Evolutionary conservation across 2,797 vertebrate genomes (phyloP).

Genomic region (Harpagifer antarcticus): DNA sequence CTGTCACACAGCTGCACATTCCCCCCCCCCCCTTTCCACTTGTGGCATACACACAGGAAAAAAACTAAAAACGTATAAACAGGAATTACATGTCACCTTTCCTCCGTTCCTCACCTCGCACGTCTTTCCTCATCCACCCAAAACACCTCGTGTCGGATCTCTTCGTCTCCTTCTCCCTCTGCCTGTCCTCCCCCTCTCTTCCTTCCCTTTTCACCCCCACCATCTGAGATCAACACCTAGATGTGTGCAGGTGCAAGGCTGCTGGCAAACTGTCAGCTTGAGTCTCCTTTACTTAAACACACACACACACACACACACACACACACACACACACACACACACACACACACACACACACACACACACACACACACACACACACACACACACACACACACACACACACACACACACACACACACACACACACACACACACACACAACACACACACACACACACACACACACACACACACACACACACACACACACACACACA

Average conservation of each 20-base stretch:
- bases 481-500: conserved; percentile 40
- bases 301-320: not conserved
- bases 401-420: conserved; percentile 31
- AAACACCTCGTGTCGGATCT: conserved; percentile 55
- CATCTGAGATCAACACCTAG: conserved; percentile 77
- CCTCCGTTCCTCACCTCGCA: conserved; percentile 40
- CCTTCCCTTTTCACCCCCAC: conserved; percentile 32
- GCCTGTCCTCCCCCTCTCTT: conserved; percentile 36
- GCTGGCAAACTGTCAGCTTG: conserved; percentile 81
- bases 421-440: conserved; percentile 33
- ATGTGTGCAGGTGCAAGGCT: conserved; percentile 83
- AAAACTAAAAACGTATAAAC: conserved; percentile 42
- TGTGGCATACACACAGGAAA: not conserved
- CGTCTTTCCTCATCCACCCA: conserved; percentile 62
- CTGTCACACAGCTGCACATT: conserved; percentile 59
- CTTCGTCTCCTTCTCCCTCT: conserved; percentile 51
- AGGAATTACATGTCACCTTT: conserved; percentile 62
- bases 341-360: conserved; percentile 33
- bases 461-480: conserved; percentile 26
- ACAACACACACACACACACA: not conserved
- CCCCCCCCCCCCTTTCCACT: conserved; percentile 21
- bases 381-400: conserved; percentile 39
- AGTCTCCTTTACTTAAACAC: conserved; percentile 77
- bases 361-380: conserved; percentile 42
- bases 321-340: not conserved